A percentile compares a stretch with the other conserved stretches of the same genome.
phyloP scores from a whole-genome alignment of 2,113 vertebrate species.

The Lethenteron reissneri region DNA sequence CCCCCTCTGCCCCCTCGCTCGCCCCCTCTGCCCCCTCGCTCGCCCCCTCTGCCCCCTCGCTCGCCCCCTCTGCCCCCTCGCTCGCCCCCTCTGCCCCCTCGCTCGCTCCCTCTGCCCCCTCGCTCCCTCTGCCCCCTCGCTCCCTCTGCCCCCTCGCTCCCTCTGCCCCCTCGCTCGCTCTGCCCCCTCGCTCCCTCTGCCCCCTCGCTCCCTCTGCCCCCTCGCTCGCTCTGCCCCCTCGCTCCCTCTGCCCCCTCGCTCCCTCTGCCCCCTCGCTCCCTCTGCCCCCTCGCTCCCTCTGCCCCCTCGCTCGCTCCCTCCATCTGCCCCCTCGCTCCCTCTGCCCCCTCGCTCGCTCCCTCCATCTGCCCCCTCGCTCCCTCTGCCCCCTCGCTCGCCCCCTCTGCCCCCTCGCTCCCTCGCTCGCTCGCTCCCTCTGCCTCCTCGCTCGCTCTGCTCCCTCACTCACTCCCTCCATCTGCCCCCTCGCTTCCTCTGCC shows the following conservation, averaged over 20 bases:
- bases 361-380: not conserved
- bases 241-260: not conserved
- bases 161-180: too few species aligned
- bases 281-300: not conserved
- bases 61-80: not conserved
- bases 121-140: too few species aligned
- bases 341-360: not conserved
- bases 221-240: too few species aligned
- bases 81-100: not conserved
- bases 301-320: not conserved
- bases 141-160: too few species aligned
- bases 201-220: not conserved
- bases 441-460: not conserved
- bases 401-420: not conserved
- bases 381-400: not conserved
- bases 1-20: constrained; percentile 7
- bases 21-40: too few species aligned
- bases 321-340: not conserved
- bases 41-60: not conserved
- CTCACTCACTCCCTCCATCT: not conserved
- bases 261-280: not conserved
- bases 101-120: not conserved
- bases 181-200: too few species aligned
- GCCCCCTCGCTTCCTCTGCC: not conserved
- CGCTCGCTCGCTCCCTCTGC: not conserved